Evolutionary conservation across 1,140 invertebrate species (phyloP).

Genomic region (Saccostrea echinata): DNA sequence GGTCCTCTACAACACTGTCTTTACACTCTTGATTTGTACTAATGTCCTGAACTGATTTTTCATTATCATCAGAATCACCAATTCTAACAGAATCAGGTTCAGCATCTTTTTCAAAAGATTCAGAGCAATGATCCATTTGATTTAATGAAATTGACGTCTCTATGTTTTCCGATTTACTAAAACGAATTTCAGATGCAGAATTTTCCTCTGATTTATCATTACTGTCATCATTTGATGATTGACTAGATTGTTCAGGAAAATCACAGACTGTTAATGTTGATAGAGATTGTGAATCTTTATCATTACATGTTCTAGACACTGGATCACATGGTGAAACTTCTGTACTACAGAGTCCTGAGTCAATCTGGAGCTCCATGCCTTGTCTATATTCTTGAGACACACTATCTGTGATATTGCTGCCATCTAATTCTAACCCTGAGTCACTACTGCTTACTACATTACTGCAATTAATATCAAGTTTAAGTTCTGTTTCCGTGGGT

Average conservation of each 20-base stretch:
- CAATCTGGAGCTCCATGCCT: background rate
- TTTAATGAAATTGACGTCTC: background rate
- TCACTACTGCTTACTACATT: slow-evolving; percentile 29
- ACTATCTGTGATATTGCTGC: background rate
- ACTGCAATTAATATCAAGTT: slow-evolving; percentile 1
- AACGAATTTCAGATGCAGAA: background rate
- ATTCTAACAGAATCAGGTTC: background rate
- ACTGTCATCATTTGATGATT: background rate
- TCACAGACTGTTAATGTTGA: background rate
- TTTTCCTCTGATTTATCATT: background rate
- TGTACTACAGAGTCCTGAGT: background rate
- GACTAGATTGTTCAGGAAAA: background rate
- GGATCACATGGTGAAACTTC: slow-evolving; percentile 24
- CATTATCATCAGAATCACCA: background rate
- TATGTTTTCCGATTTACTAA: background rate
- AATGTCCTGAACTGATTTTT: background rate
- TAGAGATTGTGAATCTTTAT: background rate
- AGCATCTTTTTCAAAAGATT: background rate
- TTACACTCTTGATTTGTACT: background rate
- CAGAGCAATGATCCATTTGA: background rate
- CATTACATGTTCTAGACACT: background rate
- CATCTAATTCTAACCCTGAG: slow-evolving; percentile 24
- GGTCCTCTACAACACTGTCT: background rate
- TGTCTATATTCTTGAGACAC: background rate
- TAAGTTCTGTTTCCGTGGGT: background rate